Percentiles rank a stretch among this genome's conserved stretches.
Conservation (phyloP, 2,113 vertebrate species). For the Apteryx owenii region DNA sequence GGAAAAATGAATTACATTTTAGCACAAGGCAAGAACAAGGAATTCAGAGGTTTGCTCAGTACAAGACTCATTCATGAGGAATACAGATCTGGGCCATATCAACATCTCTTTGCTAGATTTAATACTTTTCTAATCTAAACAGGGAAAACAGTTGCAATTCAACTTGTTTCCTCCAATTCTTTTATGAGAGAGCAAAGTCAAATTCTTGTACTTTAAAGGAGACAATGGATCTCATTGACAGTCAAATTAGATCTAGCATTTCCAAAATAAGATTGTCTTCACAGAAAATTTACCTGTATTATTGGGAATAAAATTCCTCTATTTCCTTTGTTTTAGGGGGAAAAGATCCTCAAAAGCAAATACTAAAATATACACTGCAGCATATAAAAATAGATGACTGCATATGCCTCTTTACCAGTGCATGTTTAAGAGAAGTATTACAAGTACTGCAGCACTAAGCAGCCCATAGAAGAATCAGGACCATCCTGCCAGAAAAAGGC, state of each 20-base stretch:
- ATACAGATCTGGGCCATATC: background rate
- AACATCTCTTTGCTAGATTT: background rate
- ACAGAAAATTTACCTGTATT: background rate
- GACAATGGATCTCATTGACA: background rate
- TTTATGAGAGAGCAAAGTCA: background rate
- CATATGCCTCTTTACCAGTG: background rate
- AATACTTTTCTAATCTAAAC: background rate
- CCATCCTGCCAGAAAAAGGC: background rate
- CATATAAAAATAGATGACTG: background rate
- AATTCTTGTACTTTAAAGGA: accelerated
- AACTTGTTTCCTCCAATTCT: background rate
- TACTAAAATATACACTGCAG: background rate
- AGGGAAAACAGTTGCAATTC: background rate
- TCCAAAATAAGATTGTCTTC: background rate
- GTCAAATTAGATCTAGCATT: background rate
- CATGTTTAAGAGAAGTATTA: background rate
- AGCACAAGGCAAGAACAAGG: background rate
- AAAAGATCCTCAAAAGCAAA: background rate
- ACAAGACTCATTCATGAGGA: background rate
- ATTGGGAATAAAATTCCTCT: background rate
- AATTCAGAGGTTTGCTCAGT: background rate
- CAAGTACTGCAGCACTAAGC: background rate
- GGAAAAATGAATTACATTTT: background rate
- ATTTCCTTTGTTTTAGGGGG: background rate
- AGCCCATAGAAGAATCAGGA: background rate